Conservation (phyloP, 2,113 vertebrate species). For the Psettodes erumei region DNA sequence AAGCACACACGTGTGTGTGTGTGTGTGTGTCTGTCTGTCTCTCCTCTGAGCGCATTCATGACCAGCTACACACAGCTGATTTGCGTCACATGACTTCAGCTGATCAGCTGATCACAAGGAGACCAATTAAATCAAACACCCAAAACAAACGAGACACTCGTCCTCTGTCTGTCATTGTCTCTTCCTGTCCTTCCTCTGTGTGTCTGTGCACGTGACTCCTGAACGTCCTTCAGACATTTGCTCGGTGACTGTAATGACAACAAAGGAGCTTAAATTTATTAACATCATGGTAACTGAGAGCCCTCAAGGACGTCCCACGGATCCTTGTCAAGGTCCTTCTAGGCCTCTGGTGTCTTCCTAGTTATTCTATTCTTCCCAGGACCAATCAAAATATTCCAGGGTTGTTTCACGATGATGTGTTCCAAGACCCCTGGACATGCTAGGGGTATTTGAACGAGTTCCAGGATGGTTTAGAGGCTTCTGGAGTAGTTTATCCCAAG, state of each 20-base stretch:
- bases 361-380: too few species aligned
- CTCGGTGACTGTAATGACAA: not conserved
- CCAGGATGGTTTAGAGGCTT: too few species aligned
- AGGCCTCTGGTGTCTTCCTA: too few species aligned
- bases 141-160: not conserved
- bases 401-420: too few species aligned
- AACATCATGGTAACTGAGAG: not conserved
- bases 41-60: too few species aligned
- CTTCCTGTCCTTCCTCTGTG: not conserved
- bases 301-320: not conserved
- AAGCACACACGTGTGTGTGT: not conserved
- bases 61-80: too few species aligned
- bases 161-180: constrained; percentile 42
- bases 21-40: too few species aligned
- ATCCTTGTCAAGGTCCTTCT: too few species aligned
- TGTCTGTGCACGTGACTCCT: constrained; percentile 14
- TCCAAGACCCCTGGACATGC: too few species aligned
- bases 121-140: not conserved
- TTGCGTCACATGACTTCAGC: constrained; percentile 11
- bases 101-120: not conserved
- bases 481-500: too few species aligned
- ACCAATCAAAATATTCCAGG: too few species aligned
- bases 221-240: constrained; percentile 28
- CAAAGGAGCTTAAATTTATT: not conserved
- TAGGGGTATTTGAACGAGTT: too few species aligned